Base-by-base conservation (phyloP, 2,113 vertebrate species). In the Elachura formosa region DNA sequence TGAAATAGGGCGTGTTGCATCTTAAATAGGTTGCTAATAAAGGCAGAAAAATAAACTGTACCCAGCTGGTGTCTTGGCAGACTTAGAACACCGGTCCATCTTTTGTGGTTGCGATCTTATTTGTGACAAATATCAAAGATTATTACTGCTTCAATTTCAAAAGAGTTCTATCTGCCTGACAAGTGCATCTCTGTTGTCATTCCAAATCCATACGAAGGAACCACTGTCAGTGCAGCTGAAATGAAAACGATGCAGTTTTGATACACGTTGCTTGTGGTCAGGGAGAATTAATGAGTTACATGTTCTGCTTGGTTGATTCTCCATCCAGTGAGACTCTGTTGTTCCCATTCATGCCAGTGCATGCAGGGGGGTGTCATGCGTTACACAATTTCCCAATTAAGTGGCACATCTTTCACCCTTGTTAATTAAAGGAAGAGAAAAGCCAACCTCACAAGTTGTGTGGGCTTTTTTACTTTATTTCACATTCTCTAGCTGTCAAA, bases 401-500 rank as follows among this genome's bases (percentile, higher is more conserved):
- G 34, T 49, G 52, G 29, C 11, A 16, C 18, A 24, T 87, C 79
- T 84, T 89, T 90, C 66, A 67, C 23, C 40, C 33, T 78, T 63
- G 12, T 38, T 74, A 89, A 74, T 67, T 40, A 87, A 59, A 71
- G 41, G 33, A 54, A 67, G 14, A 38, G 61, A 36, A 58, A 46
- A 84, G 26, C 14, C 40, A 84, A 25, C 31, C 43, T 90, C 54
- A 36, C 34, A 38, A 79, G 16, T 6, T 77, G 26, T 61, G 73
- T 68, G 49, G 66, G 34, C 14, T 72, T 68, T 75, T 67, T 43
- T 4, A 6, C 2, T 26, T 55, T 49, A 20, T 66, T 87, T 36
- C 14, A 12, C 55, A 7, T 79, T 92, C 40, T 86, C 48, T 59
- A 51, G 40, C 49, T 80, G 58, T 64, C 87, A 96, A 59, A 92